Conservation (phyloP, 30 jellyfish, hydroid and myxozoan genomes). For the Clytia hemisphaerica region DNA sequence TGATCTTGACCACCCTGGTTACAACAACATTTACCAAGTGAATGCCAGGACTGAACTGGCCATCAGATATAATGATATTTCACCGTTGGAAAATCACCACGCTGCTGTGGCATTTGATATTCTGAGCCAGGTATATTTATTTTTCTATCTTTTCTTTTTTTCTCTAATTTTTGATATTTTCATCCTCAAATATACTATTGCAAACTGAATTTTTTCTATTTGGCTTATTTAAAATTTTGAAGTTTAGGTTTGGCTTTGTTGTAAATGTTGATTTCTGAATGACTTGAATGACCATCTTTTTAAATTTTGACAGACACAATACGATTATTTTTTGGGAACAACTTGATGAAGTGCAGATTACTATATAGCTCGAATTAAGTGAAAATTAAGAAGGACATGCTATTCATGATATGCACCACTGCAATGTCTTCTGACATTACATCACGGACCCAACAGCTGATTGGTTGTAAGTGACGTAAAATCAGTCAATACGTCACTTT, state of each 20-base stretch:
- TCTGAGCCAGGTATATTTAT: slow-evolving; percentile 52
- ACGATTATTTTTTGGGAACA: no score
- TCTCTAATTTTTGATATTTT: not conserved
- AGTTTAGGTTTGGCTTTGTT: not conserved
- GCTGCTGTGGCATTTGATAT: slow-evolving; percentile 96
- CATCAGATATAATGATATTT: slow-evolving; percentile 86
- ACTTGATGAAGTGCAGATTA: no score
- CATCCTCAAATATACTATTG: not conserved
- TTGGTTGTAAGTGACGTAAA: no score
- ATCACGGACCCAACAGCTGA: no score
- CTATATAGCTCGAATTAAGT: no score
- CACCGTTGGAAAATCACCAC: slow-evolving; percentile 95
- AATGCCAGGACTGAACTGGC: slow-evolving; percentile 94
- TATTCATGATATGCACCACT: no score
- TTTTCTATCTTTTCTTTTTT: not conserved
- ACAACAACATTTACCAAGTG: slow-evolving; percentile 88
- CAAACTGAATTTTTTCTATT: not conserved
- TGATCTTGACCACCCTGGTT: slow-evolving; percentile 98
- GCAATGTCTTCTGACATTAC: no score
- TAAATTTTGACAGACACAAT: no score
- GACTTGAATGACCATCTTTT: no score
- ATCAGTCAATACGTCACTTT: no score
- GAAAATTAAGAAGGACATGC: no score
- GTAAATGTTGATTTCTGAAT: not conserved
- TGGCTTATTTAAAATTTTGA: not conserved